Conservation (phyloP, 2,888 invertebrate species). For the Cabera pusaria region DNA sequence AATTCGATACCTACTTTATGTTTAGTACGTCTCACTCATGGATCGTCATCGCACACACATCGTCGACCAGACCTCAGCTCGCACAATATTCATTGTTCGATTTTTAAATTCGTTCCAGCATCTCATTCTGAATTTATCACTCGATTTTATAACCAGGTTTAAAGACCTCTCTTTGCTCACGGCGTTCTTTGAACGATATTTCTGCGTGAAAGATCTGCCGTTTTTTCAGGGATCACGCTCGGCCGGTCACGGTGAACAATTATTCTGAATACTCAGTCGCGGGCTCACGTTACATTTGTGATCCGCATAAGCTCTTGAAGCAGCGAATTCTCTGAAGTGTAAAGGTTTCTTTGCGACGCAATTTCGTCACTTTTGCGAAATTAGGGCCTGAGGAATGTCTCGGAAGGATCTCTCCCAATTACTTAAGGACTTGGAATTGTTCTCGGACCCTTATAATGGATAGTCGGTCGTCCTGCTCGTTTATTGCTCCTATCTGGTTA, state of each 20-base stretch:
- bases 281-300: constrained; percentile 5
- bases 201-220: background rate
- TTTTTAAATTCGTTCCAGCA: constrained; percentile 26
- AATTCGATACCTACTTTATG: too few species aligned
- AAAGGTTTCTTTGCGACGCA: constrained; percentile 24
- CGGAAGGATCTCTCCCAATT: constrained; percentile 30
- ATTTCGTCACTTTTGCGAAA: constrained; percentile 28
- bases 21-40: constrained; percentile 9
- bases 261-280: constrained; percentile 6
- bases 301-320: constrained; percentile 11
- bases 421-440: constrained; percentile 31
- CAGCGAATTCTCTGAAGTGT: constrained; percentile 13
- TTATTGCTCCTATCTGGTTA: constrained; percentile 19
- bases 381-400: constrained; percentile 28
- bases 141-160: constrained; percentile 16
- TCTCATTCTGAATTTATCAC: constrained; percentile 27
- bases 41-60: constrained; percentile 17
- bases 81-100: constrained; percentile 27
- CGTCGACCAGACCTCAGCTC: constrained; percentile 14
- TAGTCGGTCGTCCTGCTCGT: constrained; percentile 20
- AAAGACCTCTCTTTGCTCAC: constrained; percentile 6
- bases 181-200: constrained; percentile 9
- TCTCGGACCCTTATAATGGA: constrained; percentile 30
- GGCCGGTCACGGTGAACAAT: constrained; percentile 10
- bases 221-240: constrained; percentile 3